Base-by-base conservation (phyloP, 2,888 invertebrate species). In the Ferdinandea cuprea region DNA sequence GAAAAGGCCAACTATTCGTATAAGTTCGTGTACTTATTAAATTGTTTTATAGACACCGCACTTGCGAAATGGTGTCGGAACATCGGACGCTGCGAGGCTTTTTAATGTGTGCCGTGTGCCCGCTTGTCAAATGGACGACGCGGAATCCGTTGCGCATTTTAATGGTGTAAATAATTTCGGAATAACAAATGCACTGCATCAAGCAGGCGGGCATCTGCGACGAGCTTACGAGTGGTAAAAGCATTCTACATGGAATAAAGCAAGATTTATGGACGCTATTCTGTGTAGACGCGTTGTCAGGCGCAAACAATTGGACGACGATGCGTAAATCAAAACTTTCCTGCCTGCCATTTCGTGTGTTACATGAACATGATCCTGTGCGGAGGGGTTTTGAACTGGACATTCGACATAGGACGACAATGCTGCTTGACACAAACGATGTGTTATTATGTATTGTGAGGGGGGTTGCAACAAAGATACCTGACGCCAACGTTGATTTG, bases 111-210 rank as follows among this genome's bases (percentile, higher is more conserved):
- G 35, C 30, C 35, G 6, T 37, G 44, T 69, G 32, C 42, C 28
- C 30, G 65, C 37, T 66, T 72, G 59, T 78, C 58, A 66, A 72
- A 65, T 35, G 44, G 50, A 72, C 46, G 21, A 17, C 8, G 9
- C 37, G 52, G 66, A 79, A 79, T 79, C 59, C 65, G 66, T 46
- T 66, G 58, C 59, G 59, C 78, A 54, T 72, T 79, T 78, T 71
- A 78, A 78, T 78, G 58, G 71, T n/a, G 19, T 50, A 72, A 44
- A 72, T 66, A 66, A 66, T 54, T 72, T 79, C 8, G 21, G 52
- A 66, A 66, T 72, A 71, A 72, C 58, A 58, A 78, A 77, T 63
- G 61, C 63, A 56, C 25, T 40, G 44, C 35, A 28, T 40, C 37
- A 17, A 30, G 46, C 56, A 58, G 37, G 37, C 2, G 2, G 7